A percentile compares a stretch with the other conserved stretches of the same genome.
phyloP scores from a whole-genome alignment of 2,888 invertebrate genomes.

The Calameuta idolon region DNA sequence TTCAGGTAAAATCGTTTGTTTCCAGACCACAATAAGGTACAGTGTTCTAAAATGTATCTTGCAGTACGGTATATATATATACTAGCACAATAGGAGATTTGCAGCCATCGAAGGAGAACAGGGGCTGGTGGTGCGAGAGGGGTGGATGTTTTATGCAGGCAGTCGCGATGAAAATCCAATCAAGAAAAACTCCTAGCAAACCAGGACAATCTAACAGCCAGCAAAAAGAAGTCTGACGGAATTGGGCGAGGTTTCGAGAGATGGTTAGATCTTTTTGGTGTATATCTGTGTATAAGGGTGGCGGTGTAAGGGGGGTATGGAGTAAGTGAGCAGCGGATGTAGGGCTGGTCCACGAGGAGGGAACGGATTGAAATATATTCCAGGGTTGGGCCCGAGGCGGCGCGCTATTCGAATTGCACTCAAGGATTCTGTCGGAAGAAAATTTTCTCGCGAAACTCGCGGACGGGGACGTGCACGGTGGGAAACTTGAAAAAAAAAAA shows the following conservation, averaged over 20 bases:
- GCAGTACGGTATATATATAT: not conserved
- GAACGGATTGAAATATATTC: conserved; percentile 51
- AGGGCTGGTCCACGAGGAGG: not conserved
- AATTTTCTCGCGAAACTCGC: not conserved
- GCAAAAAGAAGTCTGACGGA: conserved; percentile 30
- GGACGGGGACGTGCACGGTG: not conserved
- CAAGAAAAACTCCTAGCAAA: conserved; percentile 38
- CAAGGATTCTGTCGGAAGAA: conserved; percentile 2
- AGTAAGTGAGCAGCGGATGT: conserved; percentile 5
- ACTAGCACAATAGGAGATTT: not conserved
- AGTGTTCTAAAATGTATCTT: not conserved
- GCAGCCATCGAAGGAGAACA: not conserved
- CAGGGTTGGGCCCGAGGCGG: conserved; percentile 37
- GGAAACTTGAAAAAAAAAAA: not conserved
- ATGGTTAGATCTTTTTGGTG: not conserved
- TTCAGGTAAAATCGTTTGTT: not conserved
- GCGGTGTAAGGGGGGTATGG: not conserved
- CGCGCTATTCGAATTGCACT: conserved; percentile 35
- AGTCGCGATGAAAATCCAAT: conserved; percentile 46
- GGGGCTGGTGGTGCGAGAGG: too few species aligned
- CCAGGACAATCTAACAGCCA: conserved; percentile 39
- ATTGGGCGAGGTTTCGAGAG: conserved; percentile 17
- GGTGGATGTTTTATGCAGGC: conserved; percentile 44
- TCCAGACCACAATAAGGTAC: not conserved
- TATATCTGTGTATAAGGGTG: not conserved